phyloP scores from a whole-genome alignment of 2,888 invertebrate species.

The Drosophila longiperda region DNA sequence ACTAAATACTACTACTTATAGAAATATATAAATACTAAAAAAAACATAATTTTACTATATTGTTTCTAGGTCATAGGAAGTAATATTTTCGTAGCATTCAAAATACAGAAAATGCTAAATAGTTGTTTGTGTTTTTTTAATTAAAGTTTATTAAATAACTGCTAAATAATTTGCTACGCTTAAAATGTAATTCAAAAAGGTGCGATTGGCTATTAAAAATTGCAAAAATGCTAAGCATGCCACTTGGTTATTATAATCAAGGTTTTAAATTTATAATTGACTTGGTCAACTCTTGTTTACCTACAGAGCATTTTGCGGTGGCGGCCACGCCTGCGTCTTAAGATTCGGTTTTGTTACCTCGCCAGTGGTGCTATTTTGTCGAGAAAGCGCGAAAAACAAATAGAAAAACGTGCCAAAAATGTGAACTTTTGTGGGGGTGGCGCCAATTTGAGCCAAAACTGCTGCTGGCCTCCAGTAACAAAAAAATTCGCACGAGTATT shows the following conservation, averaged over 20 bases:
- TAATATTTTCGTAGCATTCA: background rate
- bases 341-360: constrained; percentile 39
- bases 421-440: constrained; percentile 64
- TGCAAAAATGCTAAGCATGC: constrained; percentile 16
- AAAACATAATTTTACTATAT: too few species aligned
- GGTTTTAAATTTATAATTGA: constrained; percentile 50
- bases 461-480: constrained; percentile 68
- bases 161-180: constrained; percentile 11
- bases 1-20: too few species aligned
- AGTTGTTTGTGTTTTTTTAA: background rate
- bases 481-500: constrained; percentile 78
- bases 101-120: background rate
- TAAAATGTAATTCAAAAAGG: constrained; percentile 23
- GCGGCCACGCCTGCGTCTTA: constrained; percentile 43
- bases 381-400: constrained; percentile 70
- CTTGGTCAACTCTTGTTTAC: constrained; percentile 49
- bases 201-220: constrained; percentile 28
- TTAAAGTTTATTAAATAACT: constrained; percentile 1
- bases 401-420: constrained; percentile 53
- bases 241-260: constrained; percentile 41
- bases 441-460: constrained; percentile 46
- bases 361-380: constrained; percentile 59
- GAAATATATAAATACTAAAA: too few species aligned
- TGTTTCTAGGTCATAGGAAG: too few species aligned
- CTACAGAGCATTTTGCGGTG: constrained; percentile 26